phyloP scores from a whole-genome alignment of 2,113 vertebrate species.

The Hippopotamus amphibius region DNA sequence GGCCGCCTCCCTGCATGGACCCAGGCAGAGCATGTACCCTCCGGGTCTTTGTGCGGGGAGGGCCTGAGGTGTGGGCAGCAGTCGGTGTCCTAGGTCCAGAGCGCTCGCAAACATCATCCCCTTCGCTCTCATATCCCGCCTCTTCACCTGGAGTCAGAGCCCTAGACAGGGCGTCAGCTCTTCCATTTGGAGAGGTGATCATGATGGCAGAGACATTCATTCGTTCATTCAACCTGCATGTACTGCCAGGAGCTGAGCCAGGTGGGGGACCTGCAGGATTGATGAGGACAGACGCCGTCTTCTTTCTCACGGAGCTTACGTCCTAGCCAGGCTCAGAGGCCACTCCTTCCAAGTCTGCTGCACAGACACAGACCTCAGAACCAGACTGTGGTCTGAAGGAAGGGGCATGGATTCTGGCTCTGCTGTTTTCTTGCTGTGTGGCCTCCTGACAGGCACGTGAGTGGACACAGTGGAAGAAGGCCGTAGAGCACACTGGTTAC shows the following conservation, averaged over 20 bases:
- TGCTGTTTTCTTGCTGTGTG: not conserved
- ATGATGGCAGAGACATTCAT: not conserved
- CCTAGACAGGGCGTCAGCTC: not conserved
- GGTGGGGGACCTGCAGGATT: not conserved
- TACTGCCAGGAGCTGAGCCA: not conserved
- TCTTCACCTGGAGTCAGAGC: not conserved
- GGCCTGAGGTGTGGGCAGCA: not conserved
- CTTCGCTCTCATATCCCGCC: not conserved
- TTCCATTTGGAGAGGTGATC: not conserved
- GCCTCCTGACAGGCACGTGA: not conserved
- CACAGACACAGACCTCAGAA: not conserved
- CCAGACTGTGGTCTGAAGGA: rapidly evolving
- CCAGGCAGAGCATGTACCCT: not conserved
- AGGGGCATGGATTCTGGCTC: not conserved
- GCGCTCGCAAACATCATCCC: not conserved
- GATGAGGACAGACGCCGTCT: not conserved
- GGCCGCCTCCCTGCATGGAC: not conserved
- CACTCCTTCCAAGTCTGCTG: not conserved
- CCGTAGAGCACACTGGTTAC: not conserved
- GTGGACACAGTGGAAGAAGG: not conserved
- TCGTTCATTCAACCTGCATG: not conserved
- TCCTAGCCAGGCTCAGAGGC: not conserved
- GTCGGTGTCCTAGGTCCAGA: not conserved
- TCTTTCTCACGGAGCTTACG: not conserved
- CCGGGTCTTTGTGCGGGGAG: not conserved